Evolutionary conservation across 2,113 vertebrate species (phyloP), one percentile per base, ranked within the genome.

Genomic region (Acanthisitta chloris): DNA sequence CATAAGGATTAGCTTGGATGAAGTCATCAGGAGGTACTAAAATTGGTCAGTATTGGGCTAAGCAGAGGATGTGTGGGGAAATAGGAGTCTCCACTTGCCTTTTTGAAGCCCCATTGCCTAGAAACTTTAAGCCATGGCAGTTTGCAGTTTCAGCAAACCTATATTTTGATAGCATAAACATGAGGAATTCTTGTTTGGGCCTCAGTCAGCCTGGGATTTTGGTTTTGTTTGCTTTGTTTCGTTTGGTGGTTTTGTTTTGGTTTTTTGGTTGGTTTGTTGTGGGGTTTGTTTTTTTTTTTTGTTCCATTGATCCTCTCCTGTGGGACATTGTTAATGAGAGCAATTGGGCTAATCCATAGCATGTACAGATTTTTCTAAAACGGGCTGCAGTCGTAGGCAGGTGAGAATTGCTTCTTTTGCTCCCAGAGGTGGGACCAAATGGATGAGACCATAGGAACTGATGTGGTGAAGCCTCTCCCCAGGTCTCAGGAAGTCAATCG

Each of bases 381-480:
- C 9, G 38, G 66, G 15, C 61, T 87, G 59, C n/a, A 46, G 38
- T 57, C 1, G 0, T 25, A 81, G 55, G 21, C 80, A 80, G 69
- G 65, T 96, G 87, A 81, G 43, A 94, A 90, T 93, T 93, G 65
- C 84, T 78, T 49, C 46, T 91, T 77, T 19, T 52, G 28, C 66
- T 67, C 64, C 19, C 65, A 51, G 69, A 89, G 23, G 5, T 85
- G 73, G 69, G 52, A 59, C 73, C 33, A 19, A 70, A 51, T 20
- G 55, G 55, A 21, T 45, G 38, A 70, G 77, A 13, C 64, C 34
- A 3, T 0, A 0, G 65, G 81, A 62, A 43, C 17, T 17, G 65
- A 14, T 15, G 55, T 29, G 42, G 23, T 25, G 48, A 38, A 73
- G n/a, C 29, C 26, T 66, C 42, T 28, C 40, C 34, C 12, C 0